phyloP scores from a whole-genome alignment of 1,140 invertebrate species.

The Pygmarrhopalites habei region DNA sequence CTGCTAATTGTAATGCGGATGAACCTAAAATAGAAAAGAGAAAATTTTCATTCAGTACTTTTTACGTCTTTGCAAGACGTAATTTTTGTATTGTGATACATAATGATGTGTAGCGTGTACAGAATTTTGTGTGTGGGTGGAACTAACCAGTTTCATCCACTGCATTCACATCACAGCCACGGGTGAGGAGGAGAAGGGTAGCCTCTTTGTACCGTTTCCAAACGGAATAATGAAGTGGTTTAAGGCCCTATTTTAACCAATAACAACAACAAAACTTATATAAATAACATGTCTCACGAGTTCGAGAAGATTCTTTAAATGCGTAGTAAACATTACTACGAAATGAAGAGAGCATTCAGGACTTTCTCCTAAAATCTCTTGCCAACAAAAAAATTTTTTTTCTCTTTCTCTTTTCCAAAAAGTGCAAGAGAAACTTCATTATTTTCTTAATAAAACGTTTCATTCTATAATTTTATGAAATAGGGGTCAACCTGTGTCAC shows the following conservation, averaged over 20 bases:
- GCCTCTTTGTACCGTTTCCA: conserved; percentile 77
- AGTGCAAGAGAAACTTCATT: neutral
- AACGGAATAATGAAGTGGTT: conserved; percentile 85
- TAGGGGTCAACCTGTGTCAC: conserved; percentile 44
- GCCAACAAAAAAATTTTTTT: neutral
- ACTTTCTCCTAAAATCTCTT: neutral
- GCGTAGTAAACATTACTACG: neutral
- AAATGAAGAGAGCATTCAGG: neutral
- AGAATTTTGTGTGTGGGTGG: too few species aligned
- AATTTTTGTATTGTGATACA: too few species aligned
- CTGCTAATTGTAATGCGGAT: conserved; percentile 56
- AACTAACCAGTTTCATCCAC: conserved; percentile 84
- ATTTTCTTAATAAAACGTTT: too few species aligned
- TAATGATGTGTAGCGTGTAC: too few species aligned
- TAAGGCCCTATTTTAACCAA: conserved; percentile 56
- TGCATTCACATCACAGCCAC: conserved; percentile 74
- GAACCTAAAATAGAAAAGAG: too few species aligned
- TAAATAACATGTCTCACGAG: neutral
- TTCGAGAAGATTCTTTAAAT: neutral
- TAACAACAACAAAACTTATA: too few species aligned
- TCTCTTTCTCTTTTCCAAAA: neutral
- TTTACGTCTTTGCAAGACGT: too few species aligned
- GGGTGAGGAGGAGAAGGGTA: conserved; percentile 62
- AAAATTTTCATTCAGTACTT: too few species aligned
- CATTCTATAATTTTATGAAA: too few species aligned